A percentile compares a stretch with the other conserved stretches of the same genome.
These are phyloP conservation scores for Leptobrachium ailaonicum DNA, from an alignment of 2,113 vertebrate genomes.

Conservation along the genomic window DNA sequence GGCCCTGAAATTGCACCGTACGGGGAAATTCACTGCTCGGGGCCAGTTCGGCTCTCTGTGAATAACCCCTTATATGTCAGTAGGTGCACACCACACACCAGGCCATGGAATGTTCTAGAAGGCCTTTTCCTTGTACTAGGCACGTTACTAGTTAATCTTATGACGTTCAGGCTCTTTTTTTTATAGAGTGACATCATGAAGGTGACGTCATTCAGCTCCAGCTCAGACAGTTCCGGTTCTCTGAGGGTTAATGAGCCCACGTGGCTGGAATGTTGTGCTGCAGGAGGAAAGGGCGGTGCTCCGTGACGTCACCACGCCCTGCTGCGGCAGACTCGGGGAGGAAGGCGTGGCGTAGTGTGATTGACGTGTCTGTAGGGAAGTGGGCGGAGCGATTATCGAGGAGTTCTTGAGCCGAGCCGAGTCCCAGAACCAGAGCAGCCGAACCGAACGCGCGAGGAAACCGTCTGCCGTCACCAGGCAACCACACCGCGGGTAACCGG, in stretches of 20 bases:
- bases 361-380: constrained; percentile 10
- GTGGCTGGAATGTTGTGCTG: constrained; percentile 18
- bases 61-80: too few relatives aligned
- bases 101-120: too few relatives aligned
- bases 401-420: background rate
- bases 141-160: too few relatives aligned
- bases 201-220: too few relatives aligned
- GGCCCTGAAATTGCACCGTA: too few relatives aligned
- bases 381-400: background rate
- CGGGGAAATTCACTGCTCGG: too few relatives aligned
- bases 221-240: too few relatives aligned
- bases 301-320: background rate
- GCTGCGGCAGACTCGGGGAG: background rate
- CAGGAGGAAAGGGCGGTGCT: background rate
- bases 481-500: background rate
- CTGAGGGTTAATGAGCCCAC: constrained; percentile 1
- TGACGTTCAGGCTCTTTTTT: too few relatives aligned
- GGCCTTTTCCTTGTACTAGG: too few relatives aligned
- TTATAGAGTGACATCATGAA: too few relatives aligned
- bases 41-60: too few relatives aligned
- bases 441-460: background rate
- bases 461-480: background rate
- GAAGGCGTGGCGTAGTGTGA: background rate
- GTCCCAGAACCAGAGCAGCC: background rate
- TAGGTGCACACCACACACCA: too few relatives aligned